Evolutionary conservation across 2,888 invertebrate genomes (phyloP), one percentile per base, ranked within the genome.

Genomic region (Subacronicta megacephala): DNA sequence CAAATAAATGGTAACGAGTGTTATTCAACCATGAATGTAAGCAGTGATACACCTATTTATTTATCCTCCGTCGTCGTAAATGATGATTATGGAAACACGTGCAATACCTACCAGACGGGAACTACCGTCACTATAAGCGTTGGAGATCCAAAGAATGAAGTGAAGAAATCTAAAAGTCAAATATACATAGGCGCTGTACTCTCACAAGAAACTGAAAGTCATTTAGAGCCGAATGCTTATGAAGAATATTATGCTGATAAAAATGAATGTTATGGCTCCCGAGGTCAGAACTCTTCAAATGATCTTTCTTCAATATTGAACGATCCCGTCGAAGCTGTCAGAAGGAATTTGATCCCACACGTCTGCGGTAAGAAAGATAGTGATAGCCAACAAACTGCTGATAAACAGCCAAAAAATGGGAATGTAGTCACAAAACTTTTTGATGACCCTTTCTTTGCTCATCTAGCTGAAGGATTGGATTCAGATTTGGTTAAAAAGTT

Each of bases 311-410:
- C 95, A 65, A 94, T 96, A 63, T 82, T 96, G 36, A 94, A 94
- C 68, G 96, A 97, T 88, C 97, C 97, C 0, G 97, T 97, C 7
- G 96, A 97, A 94, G 97, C 97, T 13, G 96, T 97, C 3, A 95
- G 95, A 78, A 94, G 96, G 72, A 97, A 97, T 87, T 91, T 97
- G 65, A 96, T 97, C 78, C 97, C 97, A 40, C 97, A 97, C 83
- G 96, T 97, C 49, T 97, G 97, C 87, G 97, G 97, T 23, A 96
- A 96, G 85, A 90, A 81, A 78, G 88, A 92, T 87, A 66, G 80
- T 33, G 67, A 74, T 55, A 69, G 60, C 46, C 56, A 53, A 15
- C 59, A 51, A 15, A 36, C 47, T 29, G 55, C 45, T 35, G 63
- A 78, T 40, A 81, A 82, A 59, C 77, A 78, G 56, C 74, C 84